phyloP scores from a whole-genome alignment of 2,888 invertebrate genomes.

The Lacanobia wlatinum region DNA sequence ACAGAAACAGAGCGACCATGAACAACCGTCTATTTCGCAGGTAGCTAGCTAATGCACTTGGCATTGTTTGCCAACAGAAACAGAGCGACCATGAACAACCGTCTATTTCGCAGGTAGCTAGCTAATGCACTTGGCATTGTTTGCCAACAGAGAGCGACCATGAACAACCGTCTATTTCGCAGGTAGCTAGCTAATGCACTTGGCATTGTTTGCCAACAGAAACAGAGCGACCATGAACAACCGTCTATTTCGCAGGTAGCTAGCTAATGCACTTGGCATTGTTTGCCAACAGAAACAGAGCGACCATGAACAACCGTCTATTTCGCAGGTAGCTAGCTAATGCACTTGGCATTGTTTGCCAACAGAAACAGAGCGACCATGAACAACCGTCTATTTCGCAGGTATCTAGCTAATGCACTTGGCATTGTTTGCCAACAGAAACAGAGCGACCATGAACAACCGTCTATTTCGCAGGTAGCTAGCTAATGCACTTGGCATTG shows the following conservation, averaged over 20 bases:
- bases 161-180: slow-evolving; percentile 28
- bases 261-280: slow-evolving; percentile 20
- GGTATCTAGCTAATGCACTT: neutral
- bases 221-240: slow-evolving; percentile 22
- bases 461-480: slow-evolving; percentile 10
- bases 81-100: slow-evolving; percentile 23
- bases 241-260: slow-evolving; percentile 12
- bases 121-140: slow-evolving; percentile 28
- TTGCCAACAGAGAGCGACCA: slow-evolving; percentile 6
- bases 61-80: slow-evolving; percentile 39
- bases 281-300: slow-evolving; percentile 24
- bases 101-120: slow-evolving; percentile 7
- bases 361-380: slow-evolving; percentile 18
- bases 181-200: neutral
- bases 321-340: slow-evolving; percentile 2
- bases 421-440: slow-evolving; percentile 37
- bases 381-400: slow-evolving; percentile 21
- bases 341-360: slow-evolving; percentile 33
- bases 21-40: slow-evolving; percentile 19
- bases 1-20: slow-evolving; percentile 20
- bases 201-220: slow-evolving; percentile 36
- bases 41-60: neutral
- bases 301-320: slow-evolving; percentile 21
- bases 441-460: slow-evolving; percentile 22
- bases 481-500: slow-evolving; percentile 24